Base-by-base conservation (phyloP, 37 sponge, comb jelly and placozoan species). In the Corticium candelabrum region DNA sequence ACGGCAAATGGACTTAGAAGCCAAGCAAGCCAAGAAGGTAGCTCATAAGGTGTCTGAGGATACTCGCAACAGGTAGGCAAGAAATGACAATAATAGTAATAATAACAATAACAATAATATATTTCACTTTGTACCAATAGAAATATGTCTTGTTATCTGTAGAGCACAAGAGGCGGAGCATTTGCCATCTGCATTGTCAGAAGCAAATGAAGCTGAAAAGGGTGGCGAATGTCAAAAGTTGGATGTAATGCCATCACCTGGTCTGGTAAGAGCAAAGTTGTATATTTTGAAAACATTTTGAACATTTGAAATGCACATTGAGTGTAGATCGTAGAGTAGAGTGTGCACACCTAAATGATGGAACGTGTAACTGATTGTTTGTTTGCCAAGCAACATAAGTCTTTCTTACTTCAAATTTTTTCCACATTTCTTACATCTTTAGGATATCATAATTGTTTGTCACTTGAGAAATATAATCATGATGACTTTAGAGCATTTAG, bases 1-100 rank as follows among this genome's bases (percentile, higher is more conserved):
- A 75, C 38, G 79, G 36, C 78, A 70, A 30, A 84, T 90, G 89
- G 84, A 88, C 68, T 34, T 73, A 21, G 88, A 84, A 71, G 85
- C 86, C 37, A 77, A 79, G 35, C 31, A 81, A 30, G 84, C 75
- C 27, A 87, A 93, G 57, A 82, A 82, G 67, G 37, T 56, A n/a
- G 84, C 87, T 2, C 75, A 68, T 27, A 78, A 43, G 27, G 81
- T 83, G 2, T 68, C 77, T 5, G 77, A 86, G 40, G 79, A 78
- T 3, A 76, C 90, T 27, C 77, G 83, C 39, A 74, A 83, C 37
- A 39, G 75, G 89, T 84, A 57, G 37, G 89, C 69, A n/a, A n/a
- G n/a, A n/a, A n/a, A n/a, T n/a, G n/a, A n/a, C n/a, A n/a, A n/a
- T n/a, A n/a, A n/a, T n/a, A n/a, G n/a, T n/a, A n/a, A n/a, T n/a